Percentiles rank a stretch among this genome's conserved stretches.
These are phyloP conservation scores for Drosophila rufa DNA, from an alignment of 1,140 invertebrate species.

Conservation along the genomic window DNA sequence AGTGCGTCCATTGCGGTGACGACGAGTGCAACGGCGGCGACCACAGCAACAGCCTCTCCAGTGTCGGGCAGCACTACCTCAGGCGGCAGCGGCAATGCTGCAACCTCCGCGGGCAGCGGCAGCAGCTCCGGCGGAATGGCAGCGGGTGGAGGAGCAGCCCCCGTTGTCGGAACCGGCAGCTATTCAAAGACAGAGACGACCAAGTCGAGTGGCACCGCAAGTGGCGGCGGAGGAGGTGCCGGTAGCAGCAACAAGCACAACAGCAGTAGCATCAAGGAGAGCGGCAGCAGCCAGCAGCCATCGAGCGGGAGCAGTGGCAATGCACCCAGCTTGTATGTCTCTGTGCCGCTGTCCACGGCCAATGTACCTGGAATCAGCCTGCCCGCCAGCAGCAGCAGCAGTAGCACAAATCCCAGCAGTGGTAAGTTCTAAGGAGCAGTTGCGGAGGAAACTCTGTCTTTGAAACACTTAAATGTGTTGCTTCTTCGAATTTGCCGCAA, in stretches of 20 bases:
- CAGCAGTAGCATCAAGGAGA: constrained; percentile 44
- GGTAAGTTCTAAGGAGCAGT: constrained; percentile 32
- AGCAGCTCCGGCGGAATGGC: constrained; percentile 20
- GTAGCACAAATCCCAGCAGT: constrained; percentile 33
- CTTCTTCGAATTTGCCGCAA: no score
- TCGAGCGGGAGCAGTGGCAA: constrained; percentile 41
- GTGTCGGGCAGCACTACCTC: constrained; percentile 43
- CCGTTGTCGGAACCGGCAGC: constrained; percentile 19
- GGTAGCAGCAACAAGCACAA: constrained; percentile 50
- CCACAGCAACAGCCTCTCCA: constrained; percentile 31
- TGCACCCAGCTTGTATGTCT: constrained; percentile 81
- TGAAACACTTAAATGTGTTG: no score
- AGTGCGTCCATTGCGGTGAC: constrained; percentile 60
- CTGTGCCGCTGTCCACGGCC: constrained; percentile 82
- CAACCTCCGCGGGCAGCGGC: constrained; percentile 8
- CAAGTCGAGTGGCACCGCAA: constrained; percentile 40
- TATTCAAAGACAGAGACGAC: constrained; percentile 54
- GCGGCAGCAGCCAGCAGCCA: constrained; percentile 23
- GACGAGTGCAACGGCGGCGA: constrained; percentile 48
- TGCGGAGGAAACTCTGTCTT: background rate
- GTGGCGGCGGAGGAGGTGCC: constrained; percentile 7
- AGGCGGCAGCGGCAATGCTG: constrained; percentile 27
- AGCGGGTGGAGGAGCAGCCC: constrained; percentile 3
- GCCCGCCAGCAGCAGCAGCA: constrained; percentile 59
- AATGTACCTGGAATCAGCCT: constrained; percentile 85